Base-by-base conservation (phyloP, 2,888 invertebrate species). In the Epinotia nisella region DNA sequence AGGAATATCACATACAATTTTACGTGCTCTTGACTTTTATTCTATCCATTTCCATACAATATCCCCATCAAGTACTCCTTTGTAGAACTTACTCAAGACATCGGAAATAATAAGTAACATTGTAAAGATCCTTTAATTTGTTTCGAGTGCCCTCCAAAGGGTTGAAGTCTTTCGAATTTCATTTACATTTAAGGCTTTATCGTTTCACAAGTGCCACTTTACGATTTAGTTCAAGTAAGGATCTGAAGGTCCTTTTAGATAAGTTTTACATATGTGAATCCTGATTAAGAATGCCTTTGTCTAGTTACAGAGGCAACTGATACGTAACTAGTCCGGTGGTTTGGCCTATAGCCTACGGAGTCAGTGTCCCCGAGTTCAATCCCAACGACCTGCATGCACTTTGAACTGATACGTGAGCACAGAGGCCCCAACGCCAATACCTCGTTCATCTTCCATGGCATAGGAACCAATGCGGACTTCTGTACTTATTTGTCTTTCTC, bases 121-220 rank as follows among this genome's bases (percentile, higher is more conserved):
- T 35, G 45, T 56, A 70, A 56, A 56, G 62, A 62, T 15, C 41
- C 41, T 19, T 15, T 62, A 70, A 70, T 70, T 62, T 62, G 24
- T 35, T 51, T 60, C 17, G 10, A 70, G 70, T 9, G 45, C 39
- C n/a, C 70, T 62, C 17, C 41, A 19, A 70, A 70, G 41, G 70
- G 55, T 62, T 61, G 19, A 15, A n/a, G 7, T 39, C 19, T 19
- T 15, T 65, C 55, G 39, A 55, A 39, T 55, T 58, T 24, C 45
- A 17, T 45, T 41, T 56, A 58, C 17, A 29, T 56, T 45, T 45
- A 35, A 55, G 45, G 15, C 4, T 45, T 49, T 49, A 49, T 49
- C 49, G 13, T 65, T 51, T 65, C 3, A 35, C 29, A 53, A 65
- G 53, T 7, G 53, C 13, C 17, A 35, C 53, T 53, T 64, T 10